Base-by-base conservation (phyloP, 2,888 invertebrate species). In the Euspilapteryx auroguttella region DNA sequence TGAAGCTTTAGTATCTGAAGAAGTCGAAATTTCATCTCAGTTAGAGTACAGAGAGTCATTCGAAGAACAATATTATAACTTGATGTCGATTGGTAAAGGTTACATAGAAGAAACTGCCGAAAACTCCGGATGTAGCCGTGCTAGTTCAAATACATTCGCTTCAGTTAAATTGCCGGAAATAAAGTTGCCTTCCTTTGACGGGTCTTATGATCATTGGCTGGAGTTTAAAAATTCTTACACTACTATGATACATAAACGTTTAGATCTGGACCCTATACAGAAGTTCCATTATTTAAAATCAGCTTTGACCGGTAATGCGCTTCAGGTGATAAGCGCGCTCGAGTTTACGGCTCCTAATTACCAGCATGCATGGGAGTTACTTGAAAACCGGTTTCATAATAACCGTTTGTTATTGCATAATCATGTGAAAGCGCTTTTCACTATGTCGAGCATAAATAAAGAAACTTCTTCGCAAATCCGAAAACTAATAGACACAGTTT, bases 351-450 rank as follows among this genome's bases (percentile, higher is more conserved):
- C 32, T 8, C 21, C 14, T 7, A 38, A 40, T 21, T 38, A 37
- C 26, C 2, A 2, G 3, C 22, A 34, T 8, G 40, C 38, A 5
- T 39, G 38, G 38, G 31, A 37, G 8, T 24, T 36, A 24, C 26
- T 40, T 12, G 21, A 31, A n/a, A 30, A 33, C 14, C 24, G 35
- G 10, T 38, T 22, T 22, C 27, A 36, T 24, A 40, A 38, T 21
- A 34, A 14, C 15, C 28, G 32, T 9, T 14, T 38, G 8, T 24
- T 40, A 12, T 28, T 37, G 9, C 35, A 31, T 2, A 32, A 34
- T 27, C 34, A 36, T 25, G 24, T 37, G n/a, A 32, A 34, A 21
- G 24, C 21, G 2, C 11, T 37, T 20, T 41, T 41, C 34, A 25
- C 21, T 15, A 20, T 29, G n/a, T 27, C 24, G 12, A 12, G 26